Conservation (phyloP, 2,888 invertebrate genomes). For the Trachelus tabidus region DNA sequence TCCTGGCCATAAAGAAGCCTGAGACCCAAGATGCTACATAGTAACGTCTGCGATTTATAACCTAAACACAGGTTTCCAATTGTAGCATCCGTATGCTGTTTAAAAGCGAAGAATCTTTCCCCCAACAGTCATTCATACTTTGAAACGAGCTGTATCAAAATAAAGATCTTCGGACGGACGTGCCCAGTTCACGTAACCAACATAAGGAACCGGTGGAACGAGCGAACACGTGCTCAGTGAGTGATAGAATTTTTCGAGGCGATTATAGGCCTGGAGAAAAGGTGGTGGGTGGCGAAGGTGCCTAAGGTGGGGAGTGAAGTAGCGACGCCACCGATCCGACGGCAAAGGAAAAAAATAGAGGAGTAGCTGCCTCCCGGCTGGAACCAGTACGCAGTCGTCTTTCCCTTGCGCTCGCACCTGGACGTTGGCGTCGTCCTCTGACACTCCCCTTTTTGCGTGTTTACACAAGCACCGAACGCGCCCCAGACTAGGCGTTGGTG, state of each 20-base stretch:
- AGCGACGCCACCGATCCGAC: not conserved
- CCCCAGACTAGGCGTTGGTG: not conserved
- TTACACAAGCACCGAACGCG: not conserved
- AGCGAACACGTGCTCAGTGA: slow-evolving; percentile 53
- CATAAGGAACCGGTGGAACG: slow-evolving; percentile 12
- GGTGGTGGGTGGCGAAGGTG: slow-evolving; percentile 32
- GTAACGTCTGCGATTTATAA: not conserved
- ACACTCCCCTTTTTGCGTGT: not conserved
- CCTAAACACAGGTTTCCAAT: not conserved
- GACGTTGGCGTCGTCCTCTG: not conserved
- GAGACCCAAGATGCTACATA: not conserved
- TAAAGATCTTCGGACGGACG: not conserved
- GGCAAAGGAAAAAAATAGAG: not conserved
- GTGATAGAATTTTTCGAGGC: slow-evolving; percentile 43
- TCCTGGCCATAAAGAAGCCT: not conserved
- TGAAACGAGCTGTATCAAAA: not conserved
- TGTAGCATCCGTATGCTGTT: not conserved
- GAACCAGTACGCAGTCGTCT: not conserved
- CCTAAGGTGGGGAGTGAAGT: slow-evolving; percentile 10
- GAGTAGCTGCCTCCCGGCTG: not conserved
- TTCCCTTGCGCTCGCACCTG: not conserved
- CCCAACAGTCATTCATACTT: not conserved
- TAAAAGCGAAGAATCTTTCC: not conserved
- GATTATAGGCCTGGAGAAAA: slow-evolving; percentile 31
- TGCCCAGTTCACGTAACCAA: not conserved